Evolutionary conservation across 2,113 vertebrate genomes (phyloP).

Genomic region (Grallaria varia): DNA sequence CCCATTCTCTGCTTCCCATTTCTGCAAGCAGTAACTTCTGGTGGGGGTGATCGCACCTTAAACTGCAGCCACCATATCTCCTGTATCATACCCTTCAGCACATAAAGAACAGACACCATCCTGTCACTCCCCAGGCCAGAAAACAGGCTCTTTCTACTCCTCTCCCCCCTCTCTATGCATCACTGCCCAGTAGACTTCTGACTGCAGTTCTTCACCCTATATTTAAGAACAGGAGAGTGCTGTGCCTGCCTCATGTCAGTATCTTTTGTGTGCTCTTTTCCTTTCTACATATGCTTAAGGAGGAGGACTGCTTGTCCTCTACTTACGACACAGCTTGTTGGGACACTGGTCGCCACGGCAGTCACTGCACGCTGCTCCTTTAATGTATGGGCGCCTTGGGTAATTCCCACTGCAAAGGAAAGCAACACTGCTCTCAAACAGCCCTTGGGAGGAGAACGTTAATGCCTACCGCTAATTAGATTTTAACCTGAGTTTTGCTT

Average conservation of each 20-base stretch:
- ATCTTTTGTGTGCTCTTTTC: background rate
- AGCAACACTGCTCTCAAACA: background rate
- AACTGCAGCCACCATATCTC: background rate
- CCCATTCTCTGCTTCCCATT: background rate
- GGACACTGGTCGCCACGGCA: background rate
- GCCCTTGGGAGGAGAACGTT: background rate
- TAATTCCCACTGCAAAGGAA: constrained; percentile 37
- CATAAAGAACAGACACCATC: background rate
- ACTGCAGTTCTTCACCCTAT: background rate
- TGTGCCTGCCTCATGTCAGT: background rate
- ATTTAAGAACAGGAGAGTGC: background rate
- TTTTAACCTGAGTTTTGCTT: background rate
- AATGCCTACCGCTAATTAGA: background rate
- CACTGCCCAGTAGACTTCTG: background rate
- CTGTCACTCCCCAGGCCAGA: background rate
- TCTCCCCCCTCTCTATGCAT: background rate
- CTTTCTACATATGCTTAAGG: background rate
- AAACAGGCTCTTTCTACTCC: background rate
- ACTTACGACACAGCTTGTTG: constrained; percentile 47
- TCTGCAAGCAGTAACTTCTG: background rate
- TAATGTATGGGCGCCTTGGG: background rate
- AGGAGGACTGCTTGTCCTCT: background rate
- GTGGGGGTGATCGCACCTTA: background rate
- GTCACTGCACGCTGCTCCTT: background rate
- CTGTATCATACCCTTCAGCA: background rate